Evolutionary conservation across 2,888 invertebrate species (phyloP), one percentile per base, ranked within the genome.

Genomic region (Sclerodermus sp.): DNA sequence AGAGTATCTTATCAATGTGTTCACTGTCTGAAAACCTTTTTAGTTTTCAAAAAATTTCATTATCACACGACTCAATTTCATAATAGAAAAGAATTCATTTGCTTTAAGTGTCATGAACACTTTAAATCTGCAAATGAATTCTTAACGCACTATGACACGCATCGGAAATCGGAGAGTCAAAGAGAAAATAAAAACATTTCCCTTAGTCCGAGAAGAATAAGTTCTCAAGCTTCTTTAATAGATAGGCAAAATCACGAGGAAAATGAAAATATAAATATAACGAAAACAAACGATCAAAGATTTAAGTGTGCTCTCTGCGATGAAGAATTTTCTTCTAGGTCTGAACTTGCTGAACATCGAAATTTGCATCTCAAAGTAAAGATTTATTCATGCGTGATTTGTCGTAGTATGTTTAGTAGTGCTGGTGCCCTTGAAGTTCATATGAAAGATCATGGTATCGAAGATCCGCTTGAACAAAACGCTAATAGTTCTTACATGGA

Each of bases 291-390:
- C 12, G 14, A 23, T 2, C 56, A 57, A 12, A 61, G 47, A 13
- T 66, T 82, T 60, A 81, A 82, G 46, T 87, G 87, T 52, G 82
- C 82, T 12, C 84, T 87, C 42, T 88, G 87, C 61, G 84, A 83
- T 13, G 83, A 85, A 67, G 81, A 83, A 45, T 87, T 87, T 72
- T 72, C 82, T 42, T 81, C 84, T 3, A 82, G 83, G 17, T 80
- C 81, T 0, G 86, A 87, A 57, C 77, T 87, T 1, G 83, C 83
- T 0, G 86, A 87, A 64, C 88, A 88, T 65, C 82, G 85, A 53
- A 86, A 84, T 64, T 82, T 84, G 4, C 87, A 88, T 70, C 78
- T 87, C 55, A 83, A 86, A 60, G 82, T 87, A 1, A 87, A 87
- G 63, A 73, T 87, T 42, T 87, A 85, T 56, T 83, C 84, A 1